Conservation (phyloP, 2,888 invertebrate species). For the Imbricaverruca yamaguchii region DNA sequence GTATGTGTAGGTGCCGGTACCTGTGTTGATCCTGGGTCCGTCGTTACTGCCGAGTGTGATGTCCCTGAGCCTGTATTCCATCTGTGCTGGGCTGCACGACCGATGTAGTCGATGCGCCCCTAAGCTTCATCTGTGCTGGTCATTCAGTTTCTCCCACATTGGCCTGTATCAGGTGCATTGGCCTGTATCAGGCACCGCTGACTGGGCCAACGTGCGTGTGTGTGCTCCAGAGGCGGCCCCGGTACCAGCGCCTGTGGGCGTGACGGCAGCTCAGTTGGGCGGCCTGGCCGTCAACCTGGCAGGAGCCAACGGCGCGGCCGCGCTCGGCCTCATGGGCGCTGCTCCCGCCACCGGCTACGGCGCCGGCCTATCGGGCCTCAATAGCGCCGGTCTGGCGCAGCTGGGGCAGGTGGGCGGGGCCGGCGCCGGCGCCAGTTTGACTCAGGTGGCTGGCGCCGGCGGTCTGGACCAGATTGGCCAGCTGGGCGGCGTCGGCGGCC, state of each 20-base stretch:
- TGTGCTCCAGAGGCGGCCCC: background rate
- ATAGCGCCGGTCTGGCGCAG: conserved; percentile 29
- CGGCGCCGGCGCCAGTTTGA: conserved; percentile 15
- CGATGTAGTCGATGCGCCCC: no score
- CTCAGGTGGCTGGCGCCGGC: conserved; percentile 27
- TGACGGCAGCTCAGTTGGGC: background rate
- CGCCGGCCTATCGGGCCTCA: conserved; percentile 31
- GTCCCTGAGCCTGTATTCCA: no score
- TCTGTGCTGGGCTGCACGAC: no score
- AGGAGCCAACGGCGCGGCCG: background rate
- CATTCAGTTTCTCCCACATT: no score
- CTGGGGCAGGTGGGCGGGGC: conserved; percentile 24
- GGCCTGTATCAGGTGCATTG: no score
- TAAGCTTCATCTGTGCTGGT: no score
- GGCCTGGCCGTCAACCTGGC: background rate
- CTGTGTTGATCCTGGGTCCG: no score
- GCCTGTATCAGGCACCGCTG: no score
- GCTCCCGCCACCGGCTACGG: conserved; percentile 24
- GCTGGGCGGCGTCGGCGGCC: conserved; percentile 12
- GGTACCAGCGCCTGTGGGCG: background rate
- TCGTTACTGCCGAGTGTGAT: no score
- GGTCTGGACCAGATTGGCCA: conserved; percentile 31
- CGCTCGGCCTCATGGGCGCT: background rate
- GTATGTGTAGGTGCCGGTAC: no score
- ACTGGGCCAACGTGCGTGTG: no score